Evolutionary conservation across 2,888 invertebrate genomes (phyloP).

Genomic region (Agrypnus murinus): DNA sequence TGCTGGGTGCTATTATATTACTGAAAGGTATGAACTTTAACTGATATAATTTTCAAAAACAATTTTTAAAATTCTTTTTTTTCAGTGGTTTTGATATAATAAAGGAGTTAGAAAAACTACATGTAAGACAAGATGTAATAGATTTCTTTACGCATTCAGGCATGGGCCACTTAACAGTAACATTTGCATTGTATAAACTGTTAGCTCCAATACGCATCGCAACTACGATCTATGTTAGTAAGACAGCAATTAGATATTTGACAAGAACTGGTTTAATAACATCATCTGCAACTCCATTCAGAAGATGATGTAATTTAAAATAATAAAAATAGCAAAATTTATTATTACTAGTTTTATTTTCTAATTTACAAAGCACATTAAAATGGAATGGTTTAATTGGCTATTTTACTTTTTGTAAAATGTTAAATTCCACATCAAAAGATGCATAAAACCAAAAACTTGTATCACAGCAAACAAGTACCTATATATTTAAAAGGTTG

Average conservation of each 20-base stretch:
- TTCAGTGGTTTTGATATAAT: slow-evolving; percentile 19
- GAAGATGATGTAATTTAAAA: neutral
- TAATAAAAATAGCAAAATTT: neutral
- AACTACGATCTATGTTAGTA: slow-evolving; percentile 20
- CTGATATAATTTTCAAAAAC: too few species aligned
- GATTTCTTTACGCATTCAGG: slow-evolving; percentile 17
- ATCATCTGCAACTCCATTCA: neutral
- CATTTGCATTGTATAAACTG: slow-evolving; percentile 35
- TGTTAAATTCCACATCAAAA: slow-evolving; percentile 1
- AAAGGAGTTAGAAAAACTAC: neutral
- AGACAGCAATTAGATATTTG: slow-evolving; percentile 1
- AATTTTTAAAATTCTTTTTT: too few species aligned
- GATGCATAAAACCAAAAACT: neutral
- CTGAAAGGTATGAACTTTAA: slow-evolving; percentile 10
- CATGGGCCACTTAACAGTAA: slow-evolving; percentile 33
- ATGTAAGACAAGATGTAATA: slow-evolving; percentile 5
- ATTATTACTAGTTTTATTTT: slow-evolving; percentile 17
- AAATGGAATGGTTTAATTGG: slow-evolving; percentile 34
- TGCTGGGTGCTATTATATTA: slow-evolving; percentile 24
- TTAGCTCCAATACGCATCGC: slow-evolving; percentile 32
- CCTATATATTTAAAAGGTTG: neutral
- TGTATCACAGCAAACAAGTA: slow-evolving; percentile 26
- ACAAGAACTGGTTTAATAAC: slow-evolving; percentile 5
- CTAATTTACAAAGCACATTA: slow-evolving; percentile 33
- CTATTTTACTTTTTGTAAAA: slow-evolving; percentile 9